Base-by-base conservation (phyloP, 2,797 vertebrate species). In the Cuculus canorus region DNA sequence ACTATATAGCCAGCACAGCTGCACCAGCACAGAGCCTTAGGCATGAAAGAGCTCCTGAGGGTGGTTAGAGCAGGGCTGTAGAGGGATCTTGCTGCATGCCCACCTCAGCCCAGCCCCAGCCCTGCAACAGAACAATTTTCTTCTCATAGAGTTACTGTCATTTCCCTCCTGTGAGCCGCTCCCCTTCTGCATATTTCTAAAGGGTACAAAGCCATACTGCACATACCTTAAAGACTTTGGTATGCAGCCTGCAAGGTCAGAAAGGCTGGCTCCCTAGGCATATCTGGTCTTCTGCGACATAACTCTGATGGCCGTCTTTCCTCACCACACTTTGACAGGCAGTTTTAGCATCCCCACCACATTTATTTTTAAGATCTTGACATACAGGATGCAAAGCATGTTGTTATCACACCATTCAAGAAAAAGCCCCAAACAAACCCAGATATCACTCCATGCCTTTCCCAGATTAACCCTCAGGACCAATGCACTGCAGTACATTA, bases 401-500 rank as follows among this genome's bases (percentile, higher is more conserved):
- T 35, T 57, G 57, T 68, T 86, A 60, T 0, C 2, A 70, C 17
- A 32, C 8, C 3, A 3, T 4, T 73, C 64, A 82, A 73, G n/a
- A 68, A 87, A 79, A 94, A 75, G 9, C 17, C 17, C 57, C 9
- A 68, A 64, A 35, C 23, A 80, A 93, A 60, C 24, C 10, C 68
- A 64, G 37, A 4, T 47, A 63, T n/a, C 18, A 23, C 60, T 80
- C 56, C 45, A 11, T 57, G 33, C 35, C 53, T 68, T 86, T 47
- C 83, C 68, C 56, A 84, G 78, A 64, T 61, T 7, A 96, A 90
- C 61, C 92, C 86, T 76, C 76, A 70, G 72, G 79, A 92, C 73
- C 56, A 69, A 84, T 4, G 70, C 54, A 59, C 39, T 30, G 41
- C 72, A 69, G 9, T 33, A 3, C 2, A 56, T 43, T 13, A 90